A percentile compares a stretch with the other conserved stretches of the same genome.
Conservation (phyloP, 2,888 invertebrate species). For the Bombyx huttoni region DNA sequence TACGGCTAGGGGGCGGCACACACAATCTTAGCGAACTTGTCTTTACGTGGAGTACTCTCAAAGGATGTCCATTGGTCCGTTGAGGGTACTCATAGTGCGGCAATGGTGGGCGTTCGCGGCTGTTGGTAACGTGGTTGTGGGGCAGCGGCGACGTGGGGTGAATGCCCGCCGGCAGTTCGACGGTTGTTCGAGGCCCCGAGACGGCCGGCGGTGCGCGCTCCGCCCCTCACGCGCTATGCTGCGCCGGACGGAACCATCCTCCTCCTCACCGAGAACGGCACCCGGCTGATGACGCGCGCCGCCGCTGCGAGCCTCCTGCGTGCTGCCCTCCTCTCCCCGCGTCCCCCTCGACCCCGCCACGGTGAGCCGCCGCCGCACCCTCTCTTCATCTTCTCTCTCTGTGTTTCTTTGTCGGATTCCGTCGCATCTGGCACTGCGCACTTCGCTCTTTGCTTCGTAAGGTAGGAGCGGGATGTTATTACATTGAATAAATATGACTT, state of each 20-base stretch:
- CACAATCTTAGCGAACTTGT: slow-evolving; percentile 49
- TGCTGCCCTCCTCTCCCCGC: slow-evolving; percentile 69
- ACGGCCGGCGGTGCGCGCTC: slow-evolving; percentile 52
- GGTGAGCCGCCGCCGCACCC: slow-evolving; percentile 68
- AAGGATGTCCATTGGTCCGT: slow-evolving; percentile 36
- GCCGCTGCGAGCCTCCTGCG: slow-evolving; percentile 68
- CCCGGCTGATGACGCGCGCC: slow-evolving; percentile 69
- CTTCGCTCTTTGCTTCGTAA: slow-evolving; percentile 62
- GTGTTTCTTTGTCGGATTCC: slow-evolving; percentile 62
- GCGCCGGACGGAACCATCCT: slow-evolving; percentile 75
- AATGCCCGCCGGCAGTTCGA: slow-evolving; percentile 66
- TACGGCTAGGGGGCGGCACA: slow-evolving; percentile 51
- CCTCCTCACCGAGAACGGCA: slow-evolving; percentile 76
- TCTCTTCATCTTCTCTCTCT: slow-evolving; percentile 52
- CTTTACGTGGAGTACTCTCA: slow-evolving; percentile 45
- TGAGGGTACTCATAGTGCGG: slow-evolving; percentile 56
- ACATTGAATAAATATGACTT: too few relatives aligned
- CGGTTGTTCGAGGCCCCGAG: slow-evolving; percentile 67
- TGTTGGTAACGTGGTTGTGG: slow-evolving; percentile 65
- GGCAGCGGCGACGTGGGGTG: slow-evolving; percentile 66
- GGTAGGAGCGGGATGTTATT: slow-evolving; percentile 49
- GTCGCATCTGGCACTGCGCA: slow-evolving; percentile 68
- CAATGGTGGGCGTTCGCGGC: slow-evolving; percentile 46
- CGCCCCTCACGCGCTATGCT: slow-evolving; percentile 73
- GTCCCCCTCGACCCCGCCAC: slow-evolving; percentile 65